Conservation (phyloP, 2,113 vertebrate species). For the Oxyura jamaicensis region DNA sequence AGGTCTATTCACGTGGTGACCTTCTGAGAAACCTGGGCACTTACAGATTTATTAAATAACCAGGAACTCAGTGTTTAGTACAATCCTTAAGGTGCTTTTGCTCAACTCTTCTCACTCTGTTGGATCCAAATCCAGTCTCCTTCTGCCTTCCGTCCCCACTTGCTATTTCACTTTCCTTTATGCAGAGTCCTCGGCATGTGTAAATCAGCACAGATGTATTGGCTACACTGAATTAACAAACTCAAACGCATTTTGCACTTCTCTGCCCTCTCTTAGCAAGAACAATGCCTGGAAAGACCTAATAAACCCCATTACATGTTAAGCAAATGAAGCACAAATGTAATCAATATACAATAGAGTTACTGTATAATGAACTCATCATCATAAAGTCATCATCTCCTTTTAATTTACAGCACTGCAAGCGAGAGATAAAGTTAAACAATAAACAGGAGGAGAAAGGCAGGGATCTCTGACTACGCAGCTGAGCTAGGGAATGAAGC, state of each 20-base stretch:
- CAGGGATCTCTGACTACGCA: neutral
- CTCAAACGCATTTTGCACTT: neutral
- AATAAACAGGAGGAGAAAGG: slow-evolving; percentile 25
- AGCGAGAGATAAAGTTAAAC: slow-evolving; percentile 61
- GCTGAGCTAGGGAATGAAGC: neutral
- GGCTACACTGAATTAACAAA: neutral
- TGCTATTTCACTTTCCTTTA: neutral
- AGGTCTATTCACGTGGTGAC: accelerated
- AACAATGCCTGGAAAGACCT: slow-evolving; percentile 49
- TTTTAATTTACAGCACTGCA: slow-evolving; percentile 61
- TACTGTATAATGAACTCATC: slow-evolving; percentile 56
- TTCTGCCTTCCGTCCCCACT: neutral
- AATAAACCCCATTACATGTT: slow-evolving; percentile 31
- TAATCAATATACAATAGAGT: slow-evolving; percentile 52
- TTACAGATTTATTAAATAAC: neutral
- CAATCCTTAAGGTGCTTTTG: neutral
- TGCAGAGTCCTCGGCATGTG: accelerated
- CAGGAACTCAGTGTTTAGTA: neutral
- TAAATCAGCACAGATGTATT: neutral
- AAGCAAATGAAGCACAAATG: slow-evolving; percentile 51
- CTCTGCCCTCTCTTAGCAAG: neutral
- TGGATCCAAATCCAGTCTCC: neutral
- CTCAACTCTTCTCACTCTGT: neutral
- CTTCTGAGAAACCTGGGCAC: neutral
- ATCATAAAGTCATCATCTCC: slow-evolving; percentile 41